Conservation (phyloP, 2,888 invertebrate genomes). For the Masnerella sp. region DNA sequence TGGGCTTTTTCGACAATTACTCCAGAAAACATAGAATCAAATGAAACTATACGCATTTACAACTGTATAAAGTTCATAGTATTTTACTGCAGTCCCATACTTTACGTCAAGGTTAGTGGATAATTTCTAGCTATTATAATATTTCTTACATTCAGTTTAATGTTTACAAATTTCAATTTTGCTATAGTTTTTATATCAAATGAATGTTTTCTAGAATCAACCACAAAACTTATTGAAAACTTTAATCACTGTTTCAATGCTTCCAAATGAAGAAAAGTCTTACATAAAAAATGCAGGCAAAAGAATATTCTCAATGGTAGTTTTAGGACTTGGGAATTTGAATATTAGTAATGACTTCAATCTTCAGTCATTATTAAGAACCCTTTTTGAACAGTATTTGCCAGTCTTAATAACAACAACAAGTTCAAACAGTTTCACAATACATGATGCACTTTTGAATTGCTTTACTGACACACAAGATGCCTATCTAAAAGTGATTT, state of each 20-base stretch:
- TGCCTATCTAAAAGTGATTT: constrained; percentile 66
- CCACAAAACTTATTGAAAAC: constrained; percentile 69
- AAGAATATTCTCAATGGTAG: constrained; percentile 72
- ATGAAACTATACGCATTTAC: constrained; percentile 70
- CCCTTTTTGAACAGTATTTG: constrained; percentile 73
- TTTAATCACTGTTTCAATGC: constrained; percentile 68
- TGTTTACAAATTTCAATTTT: not conserved
- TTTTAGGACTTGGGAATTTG: constrained; percentile 72
- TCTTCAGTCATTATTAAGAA: constrained; percentile 68
- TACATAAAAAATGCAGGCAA: constrained; percentile 68
- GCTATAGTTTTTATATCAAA: too few species aligned
- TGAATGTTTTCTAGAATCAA: constrained; percentile 70
- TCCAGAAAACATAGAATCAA: constrained; percentile 70
- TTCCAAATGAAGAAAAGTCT: constrained; percentile 68
- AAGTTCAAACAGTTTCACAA: constrained; percentile 63
- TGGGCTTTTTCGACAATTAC: constrained; percentile 71
- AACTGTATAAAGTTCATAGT: constrained; percentile 72
- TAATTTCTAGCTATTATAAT: not conserved
- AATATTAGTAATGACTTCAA: constrained; percentile 69
- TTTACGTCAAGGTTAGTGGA: constrained; percentile 69
- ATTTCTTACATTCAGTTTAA: not conserved
- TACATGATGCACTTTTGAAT: constrained; percentile 68
- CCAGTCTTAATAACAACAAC: constrained; percentile 69
- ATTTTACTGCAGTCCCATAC: constrained; percentile 69
- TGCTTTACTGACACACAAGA: constrained; percentile 69